These are phyloP conservation scores for Ormyrus thymus DNA, from an alignment of 2,888 invertebrate genomes.

Conservation along the genomic window DNA sequence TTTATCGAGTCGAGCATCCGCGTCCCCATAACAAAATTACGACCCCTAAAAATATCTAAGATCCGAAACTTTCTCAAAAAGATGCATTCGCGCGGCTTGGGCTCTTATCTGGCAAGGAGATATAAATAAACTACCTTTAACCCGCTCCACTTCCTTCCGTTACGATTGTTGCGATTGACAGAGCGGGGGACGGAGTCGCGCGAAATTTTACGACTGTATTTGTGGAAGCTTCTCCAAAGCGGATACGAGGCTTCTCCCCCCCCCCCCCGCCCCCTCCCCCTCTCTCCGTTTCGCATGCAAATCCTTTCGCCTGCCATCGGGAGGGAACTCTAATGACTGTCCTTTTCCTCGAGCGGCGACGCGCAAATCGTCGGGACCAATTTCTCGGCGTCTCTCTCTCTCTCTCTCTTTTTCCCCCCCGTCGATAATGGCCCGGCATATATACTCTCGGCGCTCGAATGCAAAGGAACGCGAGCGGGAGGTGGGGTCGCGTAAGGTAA, in stretches of 20 bases:
- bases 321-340: slow-evolving; percentile 67
- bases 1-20: slow-evolving; percentile 44
- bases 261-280: neutral
- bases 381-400: slow-evolving; percentile 59
- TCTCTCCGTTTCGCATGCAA: slow-evolving; percentile 60
- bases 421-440: slow-evolving; percentile 2
- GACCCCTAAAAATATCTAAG: slow-evolving; percentile 51
- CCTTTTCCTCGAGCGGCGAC: slow-evolving; percentile 58
- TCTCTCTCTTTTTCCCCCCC: slow-evolving; percentile 32
- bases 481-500: neutral
- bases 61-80: slow-evolving; percentile 28
- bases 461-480: slow-evolving; percentile 1
- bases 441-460: neutral
- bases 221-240: slow-evolving; percentile 63
- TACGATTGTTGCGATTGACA: slow-evolving; percentile 48
- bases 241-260: slow-evolving; percentile 58
- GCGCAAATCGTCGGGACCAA: slow-evolving; percentile 65
- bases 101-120: slow-evolving; percentile 40
- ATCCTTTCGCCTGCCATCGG: slow-evolving; percentile 53
- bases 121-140: slow-evolving; percentile 45
- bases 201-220: slow-evolving; percentile 48
- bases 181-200: neutral
- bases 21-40: slow-evolving; percentile 48
- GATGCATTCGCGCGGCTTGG: slow-evolving; percentile 21
- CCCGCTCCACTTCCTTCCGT: slow-evolving; percentile 32